These are phyloP conservation scores for Cerceris rybyensis DNA, from an alignment of 2,888 invertebrate species.

Conservation along the genomic window DNA sequence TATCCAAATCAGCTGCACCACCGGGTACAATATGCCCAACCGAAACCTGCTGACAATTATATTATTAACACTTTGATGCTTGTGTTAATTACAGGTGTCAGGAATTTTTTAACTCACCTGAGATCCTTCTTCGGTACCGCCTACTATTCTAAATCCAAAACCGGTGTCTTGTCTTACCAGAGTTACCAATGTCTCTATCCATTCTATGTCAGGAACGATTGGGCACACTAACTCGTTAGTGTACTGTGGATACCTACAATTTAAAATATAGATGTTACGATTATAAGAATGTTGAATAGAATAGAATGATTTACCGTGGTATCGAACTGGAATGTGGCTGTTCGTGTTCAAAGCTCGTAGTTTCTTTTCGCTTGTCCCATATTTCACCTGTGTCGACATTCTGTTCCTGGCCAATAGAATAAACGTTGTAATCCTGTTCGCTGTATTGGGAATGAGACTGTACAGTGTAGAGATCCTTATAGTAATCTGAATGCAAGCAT, in stretches of 20 bases:
- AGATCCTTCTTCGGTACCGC: constrained; percentile 98
- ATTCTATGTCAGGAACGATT: constrained; percentile 79
- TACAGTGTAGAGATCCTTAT: constrained; percentile 76
- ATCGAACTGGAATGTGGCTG: constrained; percentile 83
- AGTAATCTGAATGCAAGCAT: constrained; percentile 75
- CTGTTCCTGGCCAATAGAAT: constrained; percentile 79
- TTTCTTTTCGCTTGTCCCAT: constrained; percentile 83
- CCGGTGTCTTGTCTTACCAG: constrained; percentile 95
- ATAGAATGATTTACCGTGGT: constrained; percentile 73
- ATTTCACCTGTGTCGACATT: constrained; percentile 81
- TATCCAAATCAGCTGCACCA: constrained; percentile 96
- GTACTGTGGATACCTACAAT: constrained; percentile 78
- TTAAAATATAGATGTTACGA: background rate
- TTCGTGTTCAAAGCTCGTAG: constrained; percentile 85
- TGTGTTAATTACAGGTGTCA: constrained; percentile 17
- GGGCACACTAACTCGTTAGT: constrained; percentile 78
- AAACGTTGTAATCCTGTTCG: constrained; percentile 76
- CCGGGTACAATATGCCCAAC: constrained; percentile 98
- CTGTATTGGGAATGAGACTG: constrained; percentile 78
- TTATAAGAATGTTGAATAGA: too few species aligned
- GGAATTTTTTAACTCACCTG: constrained; percentile 84
- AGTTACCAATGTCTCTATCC: constrained; percentile 89
- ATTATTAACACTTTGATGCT: constrained; percentile 53
- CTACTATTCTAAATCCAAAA: constrained; percentile 98
- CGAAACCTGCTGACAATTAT: constrained; percentile 86